These are phyloP conservation scores for Malaclemys terrapin DNA, from an alignment of 2,113 vertebrate species.

Conservation along the genomic window DNA sequence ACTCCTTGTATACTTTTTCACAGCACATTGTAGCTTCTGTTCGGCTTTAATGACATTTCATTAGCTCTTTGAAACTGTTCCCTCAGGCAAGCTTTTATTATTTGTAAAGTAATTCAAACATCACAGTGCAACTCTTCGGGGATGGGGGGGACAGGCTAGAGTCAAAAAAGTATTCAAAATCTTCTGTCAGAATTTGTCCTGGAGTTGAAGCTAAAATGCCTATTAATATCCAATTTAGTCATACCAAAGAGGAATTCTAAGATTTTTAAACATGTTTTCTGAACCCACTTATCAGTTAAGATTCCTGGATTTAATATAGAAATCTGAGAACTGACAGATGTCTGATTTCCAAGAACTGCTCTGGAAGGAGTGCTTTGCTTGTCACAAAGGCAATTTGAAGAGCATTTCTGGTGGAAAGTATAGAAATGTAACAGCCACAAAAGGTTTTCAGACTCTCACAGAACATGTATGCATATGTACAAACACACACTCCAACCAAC, in stretches of 20 bases:
- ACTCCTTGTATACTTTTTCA: neutral
- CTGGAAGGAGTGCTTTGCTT: neutral
- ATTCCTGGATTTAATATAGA: neutral
- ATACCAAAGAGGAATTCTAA: conserved; percentile 43
- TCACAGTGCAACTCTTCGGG: conserved; percentile 39
- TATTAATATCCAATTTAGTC: conserved; percentile 43
- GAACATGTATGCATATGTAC: neutral
- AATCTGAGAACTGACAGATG: neutral
- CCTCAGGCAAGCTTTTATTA: conserved; percentile 46
- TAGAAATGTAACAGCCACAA: neutral
- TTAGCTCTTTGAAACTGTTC: conserved; percentile 55
- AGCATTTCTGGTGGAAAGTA: neutral
- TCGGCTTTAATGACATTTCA: conserved; percentile 55
- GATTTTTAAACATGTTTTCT: conserved; percentile 1
- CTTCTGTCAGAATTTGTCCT: conserved; percentile 57
- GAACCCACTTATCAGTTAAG: neutral
- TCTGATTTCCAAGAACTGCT: neutral
- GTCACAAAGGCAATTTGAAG: neutral
- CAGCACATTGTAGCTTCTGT: conserved; percentile 17
- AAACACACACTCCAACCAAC: neutral
- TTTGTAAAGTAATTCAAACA: conserved; percentile 70
- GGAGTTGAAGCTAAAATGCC: conserved; percentile 38
- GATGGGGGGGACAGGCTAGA: conserved; percentile 43
- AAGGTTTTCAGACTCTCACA: neutral
- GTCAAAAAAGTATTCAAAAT: conserved; percentile 62